These are phyloP conservation scores for Megalurothrips usitatus DNA, from an alignment of 2,888 invertebrate genomes.

Conservation along the genomic window DNA sequence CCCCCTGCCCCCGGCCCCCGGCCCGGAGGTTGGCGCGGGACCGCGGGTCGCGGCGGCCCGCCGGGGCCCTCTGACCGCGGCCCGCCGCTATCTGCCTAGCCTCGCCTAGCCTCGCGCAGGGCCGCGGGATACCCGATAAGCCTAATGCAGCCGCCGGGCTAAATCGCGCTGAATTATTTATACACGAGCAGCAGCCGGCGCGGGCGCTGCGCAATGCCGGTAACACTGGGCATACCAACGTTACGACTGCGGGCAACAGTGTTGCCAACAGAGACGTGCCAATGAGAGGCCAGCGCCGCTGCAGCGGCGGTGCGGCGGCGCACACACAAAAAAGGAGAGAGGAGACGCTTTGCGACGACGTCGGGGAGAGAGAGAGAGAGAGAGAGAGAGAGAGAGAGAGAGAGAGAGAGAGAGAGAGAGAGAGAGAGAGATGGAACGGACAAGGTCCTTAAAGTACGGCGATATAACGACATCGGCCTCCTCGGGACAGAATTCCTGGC, in stretches of 20 bases:
- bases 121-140: background rate
- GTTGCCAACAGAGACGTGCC: conserved; percentile 5
- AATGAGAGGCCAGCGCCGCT: background rate
- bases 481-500: background rate
- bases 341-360: too few species aligned
- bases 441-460: too few species aligned
- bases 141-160: conserved; percentile 17
- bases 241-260: background rate
- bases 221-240: background rate
- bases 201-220: background rate
- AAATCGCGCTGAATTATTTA: conserved; percentile 13
- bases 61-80: background rate
- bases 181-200: background rate
- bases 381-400: too few species aligned
- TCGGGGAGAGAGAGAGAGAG: too few species aligned
- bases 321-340: too few species aligned
- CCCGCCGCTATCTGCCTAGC: background rate
- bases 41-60: background rate
- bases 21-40: too few species aligned
- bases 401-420: too few species aligned
- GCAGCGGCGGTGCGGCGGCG: too few species aligned
- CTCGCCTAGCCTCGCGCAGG: background rate
- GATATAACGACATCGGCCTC: too few species aligned
- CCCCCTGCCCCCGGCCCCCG: background rate
- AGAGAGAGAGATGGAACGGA: too few species aligned